These are phyloP conservation scores for Congeria kusceri DNA, from an alignment of 2,888 invertebrate genomes.

Conservation along the genomic window DNA sequence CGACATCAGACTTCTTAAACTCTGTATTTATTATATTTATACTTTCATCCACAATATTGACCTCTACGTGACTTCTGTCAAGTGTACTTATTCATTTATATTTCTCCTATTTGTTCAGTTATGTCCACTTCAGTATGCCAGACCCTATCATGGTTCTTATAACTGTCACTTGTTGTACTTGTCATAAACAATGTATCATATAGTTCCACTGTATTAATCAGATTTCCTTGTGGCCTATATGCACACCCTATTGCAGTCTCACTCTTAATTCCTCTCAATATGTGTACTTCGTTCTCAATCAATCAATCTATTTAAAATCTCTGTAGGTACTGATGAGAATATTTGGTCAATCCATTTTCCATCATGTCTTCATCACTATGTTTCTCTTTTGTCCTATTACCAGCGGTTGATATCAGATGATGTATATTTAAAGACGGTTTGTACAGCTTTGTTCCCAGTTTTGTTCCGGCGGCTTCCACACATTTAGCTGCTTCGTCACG, in stretches of 20 bases:
- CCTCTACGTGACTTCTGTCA: no score
- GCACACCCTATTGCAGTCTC: no score
- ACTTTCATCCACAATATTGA: neutral
- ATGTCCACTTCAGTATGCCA: neutral
- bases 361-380: no score
- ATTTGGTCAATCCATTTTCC: constrained; percentile 7
- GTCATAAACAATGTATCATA: neutral
- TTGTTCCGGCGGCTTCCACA: neutral
- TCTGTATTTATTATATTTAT: no score
- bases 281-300: neutral
- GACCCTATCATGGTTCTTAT: neutral
- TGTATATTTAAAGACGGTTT: no score
- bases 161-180: neutral
- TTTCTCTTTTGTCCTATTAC: no score
- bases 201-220: neutral
- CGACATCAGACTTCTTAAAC: constrained; percentile 1
- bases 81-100: neutral
- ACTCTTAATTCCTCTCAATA: neutral
- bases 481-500: neutral
- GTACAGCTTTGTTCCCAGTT: neutral
- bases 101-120: neutral
- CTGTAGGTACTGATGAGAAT: constrained; percentile 15
- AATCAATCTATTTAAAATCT: neutral
- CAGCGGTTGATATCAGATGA: no score
- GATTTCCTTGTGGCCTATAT: no score